These are phyloP conservation scores for Sula dactylatra DNA, from an alignment of 2,113 vertebrate genomes.

Conservation along the genomic window DNA sequence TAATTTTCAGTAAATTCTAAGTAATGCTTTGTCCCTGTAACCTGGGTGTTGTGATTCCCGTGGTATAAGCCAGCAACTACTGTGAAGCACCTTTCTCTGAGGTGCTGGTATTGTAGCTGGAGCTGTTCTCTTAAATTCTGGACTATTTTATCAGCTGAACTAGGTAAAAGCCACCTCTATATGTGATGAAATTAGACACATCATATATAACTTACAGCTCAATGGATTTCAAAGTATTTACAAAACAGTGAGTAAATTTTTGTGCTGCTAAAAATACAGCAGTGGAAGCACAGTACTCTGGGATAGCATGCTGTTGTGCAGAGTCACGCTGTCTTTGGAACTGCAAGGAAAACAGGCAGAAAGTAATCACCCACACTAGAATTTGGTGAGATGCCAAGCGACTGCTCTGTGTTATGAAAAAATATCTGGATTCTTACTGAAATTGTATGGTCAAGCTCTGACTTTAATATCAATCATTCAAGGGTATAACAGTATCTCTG, in stretches of 20 bases:
- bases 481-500: rapidly evolving
- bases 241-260: not conserved
- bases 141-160: not conserved
- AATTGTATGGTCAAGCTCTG: not conserved
- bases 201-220: not conserved
- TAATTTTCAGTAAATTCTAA: not conserved
- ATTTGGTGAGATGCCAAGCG: not conserved
- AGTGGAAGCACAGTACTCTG: not conserved
- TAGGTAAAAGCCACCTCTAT: not conserved
- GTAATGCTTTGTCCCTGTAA: not conserved
- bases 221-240: not conserved
- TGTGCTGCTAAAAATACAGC: not conserved
- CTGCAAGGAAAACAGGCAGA: not conserved
- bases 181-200: not conserved
- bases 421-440: not conserved
- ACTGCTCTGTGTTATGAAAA: not conserved
- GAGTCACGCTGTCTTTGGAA: not conserved
- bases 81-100: not conserved
- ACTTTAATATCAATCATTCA: not conserved
- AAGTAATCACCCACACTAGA: not conserved
- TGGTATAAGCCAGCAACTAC: not conserved
- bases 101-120: not conserved
- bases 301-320: not conserved
- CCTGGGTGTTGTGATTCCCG: not conserved
- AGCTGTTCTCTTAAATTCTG: not conserved